Base-by-base conservation (phyloP, 2,113 vertebrate species). In the Daubentonia madagascariensis region DNA sequence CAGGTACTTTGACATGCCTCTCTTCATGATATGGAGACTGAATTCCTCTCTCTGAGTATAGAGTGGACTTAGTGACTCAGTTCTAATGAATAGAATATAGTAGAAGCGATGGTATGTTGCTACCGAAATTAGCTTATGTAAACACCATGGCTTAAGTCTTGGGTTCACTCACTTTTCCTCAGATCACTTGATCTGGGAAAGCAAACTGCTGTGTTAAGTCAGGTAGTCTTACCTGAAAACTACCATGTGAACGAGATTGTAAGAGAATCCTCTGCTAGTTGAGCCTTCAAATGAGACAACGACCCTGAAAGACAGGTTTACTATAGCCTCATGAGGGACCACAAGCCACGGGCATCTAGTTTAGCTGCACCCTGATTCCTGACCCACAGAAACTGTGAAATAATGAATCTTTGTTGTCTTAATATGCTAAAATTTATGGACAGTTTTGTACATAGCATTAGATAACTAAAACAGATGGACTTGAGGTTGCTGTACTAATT, bases 201-300 rank as follows among this genome's bases (percentile, higher is more conserved):
- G 37, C 1, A 6, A 54, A 14, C 0, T 85, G n/a, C 11, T 23
- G 2, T 10, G 2, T 72, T 10, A 28, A 3, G 0, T 50, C 4
- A 76, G 28, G 2, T 3, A 70, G 30, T 7, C 12, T 81, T 12
- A 54, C n/a, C 32, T 59, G 18, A 68, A 67, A 80, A 45, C 4
- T 11, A 20, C 6, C 10, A 30, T 12, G 2, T 43, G 28, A 18
- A 3, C 48, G 73, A 70, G 16, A 3, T 12, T 59, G 54, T 28
- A 48, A 87, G 9, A 3, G 0, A 22, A 28, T 7, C 17, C 1
- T 40, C 16, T 22, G 63, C 37, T 54, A 45, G 2, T 0, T 75
- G 8, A 52, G 57, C 7, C 16, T 95, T 83, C 40, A 45, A 63
- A 40, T 86, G 40, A 92, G 22, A 78, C 20, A 37, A 30, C 8